A percentile compares a stretch with the other conserved stretches of the same genome.
phyloP scores from a whole-genome alignment of 2,888 invertebrate genomes.

The Tryphoninae sp. region DNA sequence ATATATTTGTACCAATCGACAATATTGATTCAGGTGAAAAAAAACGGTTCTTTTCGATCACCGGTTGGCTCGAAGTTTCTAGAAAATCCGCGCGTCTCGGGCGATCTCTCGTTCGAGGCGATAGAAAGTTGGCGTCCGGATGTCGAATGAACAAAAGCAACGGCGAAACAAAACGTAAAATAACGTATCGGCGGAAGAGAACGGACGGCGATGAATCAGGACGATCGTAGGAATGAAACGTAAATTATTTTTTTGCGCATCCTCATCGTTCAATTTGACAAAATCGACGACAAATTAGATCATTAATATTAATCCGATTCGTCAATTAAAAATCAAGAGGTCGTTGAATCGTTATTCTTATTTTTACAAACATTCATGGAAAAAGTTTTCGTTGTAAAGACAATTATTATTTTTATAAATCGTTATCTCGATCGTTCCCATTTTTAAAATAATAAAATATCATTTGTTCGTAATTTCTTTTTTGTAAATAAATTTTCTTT shows the following conservation, averaged over 20 bases:
- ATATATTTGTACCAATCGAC: too few relatives aligned
- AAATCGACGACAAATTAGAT: too few relatives aligned
- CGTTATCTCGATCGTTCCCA: too few relatives aligned
- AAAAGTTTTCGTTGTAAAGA: too few relatives aligned
- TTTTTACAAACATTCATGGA: too few relatives aligned
- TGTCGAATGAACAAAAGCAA: constrained; percentile 58
- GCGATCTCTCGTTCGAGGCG: constrained; percentile 31
- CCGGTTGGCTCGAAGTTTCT: constrained; percentile 41
- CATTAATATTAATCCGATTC: neutral
- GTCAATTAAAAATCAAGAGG: neutral
- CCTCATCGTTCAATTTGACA: too few relatives aligned
- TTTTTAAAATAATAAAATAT: neutral
- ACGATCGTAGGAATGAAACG: neutral
- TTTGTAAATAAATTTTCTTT: neutral
- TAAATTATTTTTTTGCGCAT: neutral
- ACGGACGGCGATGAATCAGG: constrained; percentile 13
- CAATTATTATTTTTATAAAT: too few relatives aligned
- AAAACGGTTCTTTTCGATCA: neutral
- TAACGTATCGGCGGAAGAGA: constrained; percentile 28
- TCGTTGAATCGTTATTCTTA: too few relatives aligned
- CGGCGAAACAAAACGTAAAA: constrained; percentile 34
- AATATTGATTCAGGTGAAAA: neutral
- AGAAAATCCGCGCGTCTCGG: constrained; percentile 37
- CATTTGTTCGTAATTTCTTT: neutral
- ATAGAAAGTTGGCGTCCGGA: constrained; percentile 60